Percentiles rank a stretch among this genome's conserved stretches.
Conservation (phyloP, 1,140 invertebrate species). For the Apis cerana region DNA sequence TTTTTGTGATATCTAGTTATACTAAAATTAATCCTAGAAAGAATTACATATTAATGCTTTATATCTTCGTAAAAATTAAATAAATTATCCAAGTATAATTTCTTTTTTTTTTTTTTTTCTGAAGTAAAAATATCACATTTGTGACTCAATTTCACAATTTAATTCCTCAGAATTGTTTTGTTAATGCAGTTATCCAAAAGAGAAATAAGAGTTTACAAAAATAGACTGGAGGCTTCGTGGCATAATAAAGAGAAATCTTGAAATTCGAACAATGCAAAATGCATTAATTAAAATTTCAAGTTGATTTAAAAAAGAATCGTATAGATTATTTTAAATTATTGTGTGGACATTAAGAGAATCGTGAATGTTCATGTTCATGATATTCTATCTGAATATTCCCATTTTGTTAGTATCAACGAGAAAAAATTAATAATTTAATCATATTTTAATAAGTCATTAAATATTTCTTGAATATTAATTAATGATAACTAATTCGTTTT, state of each 20-base stretch:
- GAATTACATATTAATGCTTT: too few relatives aligned
- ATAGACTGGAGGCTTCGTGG: slow-evolving; percentile 16
- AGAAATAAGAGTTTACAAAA: slow-evolving; percentile 24
- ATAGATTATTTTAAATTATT: slow-evolving; percentile 5
- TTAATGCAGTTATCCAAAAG: slow-evolving; percentile 1
- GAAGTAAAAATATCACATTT: slow-evolving; percentile 4
- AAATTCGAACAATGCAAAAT: neutral
- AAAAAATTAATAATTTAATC: slow-evolving; percentile 15
- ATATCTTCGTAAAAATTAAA: too few relatives aligned
- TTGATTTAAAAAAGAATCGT: neutral
- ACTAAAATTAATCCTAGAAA: neutral
- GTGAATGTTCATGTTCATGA: neutral
- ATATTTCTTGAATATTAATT: slow-evolving; percentile 1
- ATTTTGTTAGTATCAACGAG: neutral
- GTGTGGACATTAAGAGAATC: neutral
- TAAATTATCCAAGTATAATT: neutral
- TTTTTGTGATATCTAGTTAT: neutral
- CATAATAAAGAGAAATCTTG: too few relatives aligned
- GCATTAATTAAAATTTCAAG: slow-evolving; percentile 29
- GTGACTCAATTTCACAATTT: slow-evolving; percentile 9
- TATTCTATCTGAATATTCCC: neutral
- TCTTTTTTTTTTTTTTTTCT: neutral
- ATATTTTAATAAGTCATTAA: neutral
- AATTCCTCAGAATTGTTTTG: slow-evolving; percentile 13
- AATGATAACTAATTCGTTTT: neutral